These are phyloP conservation scores for Sciurus vulgaris DNA, from an alignment of 2,797 vertebrate genomes.

Conservation along the genomic window DNA sequence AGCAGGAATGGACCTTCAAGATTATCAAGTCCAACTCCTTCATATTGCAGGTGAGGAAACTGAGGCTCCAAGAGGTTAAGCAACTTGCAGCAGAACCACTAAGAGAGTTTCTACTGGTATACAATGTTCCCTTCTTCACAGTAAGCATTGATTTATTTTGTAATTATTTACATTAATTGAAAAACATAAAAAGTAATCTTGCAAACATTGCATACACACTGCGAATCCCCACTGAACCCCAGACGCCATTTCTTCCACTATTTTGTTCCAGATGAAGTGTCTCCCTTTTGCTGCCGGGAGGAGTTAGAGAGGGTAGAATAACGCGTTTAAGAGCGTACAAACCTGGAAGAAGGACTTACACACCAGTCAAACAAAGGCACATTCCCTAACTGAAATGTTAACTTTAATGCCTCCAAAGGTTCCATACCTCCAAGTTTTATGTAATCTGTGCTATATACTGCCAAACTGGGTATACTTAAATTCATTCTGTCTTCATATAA, in stretches of 20 bases:
- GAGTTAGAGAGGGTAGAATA: slow-evolving; percentile 84
- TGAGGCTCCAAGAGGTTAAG: slow-evolving; percentile 80
- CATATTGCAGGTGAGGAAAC: slow-evolving; percentile 76
- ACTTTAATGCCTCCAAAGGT: slow-evolving; percentile 84
- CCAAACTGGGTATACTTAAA: slow-evolving; percentile 82
- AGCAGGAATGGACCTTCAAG: slow-evolving; percentile 82
- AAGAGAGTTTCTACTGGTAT: slow-evolving; percentile 75
- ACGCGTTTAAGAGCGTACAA: slow-evolving; percentile 87
- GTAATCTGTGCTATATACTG: slow-evolving; percentile 74
- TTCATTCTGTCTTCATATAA: slow-evolving; percentile 76
- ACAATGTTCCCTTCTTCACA: slow-evolving; percentile 75
- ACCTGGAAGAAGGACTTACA: slow-evolving; percentile 89
- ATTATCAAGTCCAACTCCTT: slow-evolving; percentile 82
- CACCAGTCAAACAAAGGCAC: slow-evolving; percentile 87
- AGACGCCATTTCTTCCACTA: slow-evolving; percentile 88
- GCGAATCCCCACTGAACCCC: slow-evolving; percentile 87
- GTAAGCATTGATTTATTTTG: slow-evolving; percentile 77
- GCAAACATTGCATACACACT: slow-evolving; percentile 87
- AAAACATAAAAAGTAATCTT: slow-evolving; percentile 85
- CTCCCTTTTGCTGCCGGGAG: slow-evolving; percentile 87
- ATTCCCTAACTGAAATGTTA: slow-evolving; percentile 86
- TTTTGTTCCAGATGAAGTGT: slow-evolving; percentile 86
- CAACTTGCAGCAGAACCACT: slow-evolving; percentile 77
- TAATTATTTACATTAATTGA: slow-evolving; percentile 81
- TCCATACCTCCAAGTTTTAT: slow-evolving; percentile 74